phyloP scores from a whole-genome alignment of 1,140 invertebrate genomes.

The Diprion similis region DNA sequence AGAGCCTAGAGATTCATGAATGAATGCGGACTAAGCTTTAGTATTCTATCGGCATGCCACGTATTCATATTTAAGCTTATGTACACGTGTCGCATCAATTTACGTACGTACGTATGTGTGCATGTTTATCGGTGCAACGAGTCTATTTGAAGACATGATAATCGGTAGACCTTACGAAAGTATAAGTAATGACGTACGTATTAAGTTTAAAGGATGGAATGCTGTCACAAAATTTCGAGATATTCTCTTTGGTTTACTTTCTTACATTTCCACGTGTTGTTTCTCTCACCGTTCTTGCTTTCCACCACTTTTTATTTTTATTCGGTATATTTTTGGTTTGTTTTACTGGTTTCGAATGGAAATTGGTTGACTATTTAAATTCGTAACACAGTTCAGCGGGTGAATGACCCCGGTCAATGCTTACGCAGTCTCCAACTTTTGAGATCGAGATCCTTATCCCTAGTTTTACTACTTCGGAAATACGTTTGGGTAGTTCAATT shows the following conservation, averaged over 20 bases:
- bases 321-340: not conserved
- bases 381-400: not conserved
- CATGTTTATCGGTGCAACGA: too few relatives aligned
- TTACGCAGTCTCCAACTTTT: not conserved
- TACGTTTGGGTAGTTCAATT: too few relatives aligned
- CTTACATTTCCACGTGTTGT: too few relatives aligned
- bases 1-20: constrained; percentile 2
- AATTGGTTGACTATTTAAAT: constrained; percentile 5
- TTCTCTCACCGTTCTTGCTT: too few relatives aligned
- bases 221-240: too few relatives aligned
- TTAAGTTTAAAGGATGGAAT: too few relatives aligned
- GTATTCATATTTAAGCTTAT: constrained; percentile 6
- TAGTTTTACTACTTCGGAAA: not conserved
- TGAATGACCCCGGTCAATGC: not conserved
- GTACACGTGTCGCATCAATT: not conserved
- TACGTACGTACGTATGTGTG: not conserved
- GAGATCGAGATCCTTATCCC: not conserved
- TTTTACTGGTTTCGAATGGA: constrained; percentile 7
- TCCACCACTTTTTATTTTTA: too few relatives aligned
- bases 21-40: constrained; percentile 4
- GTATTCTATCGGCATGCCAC: not conserved
- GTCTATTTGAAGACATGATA: not conserved
- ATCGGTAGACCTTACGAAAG: not conserved
- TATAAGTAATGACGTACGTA: too few relatives aligned
- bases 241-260: too few relatives aligned